These are phyloP conservation scores for Epizoanthus illoricatus DNA, from an alignment of 92 coral and sea anemone species.

Conservation along the genomic window DNA sequence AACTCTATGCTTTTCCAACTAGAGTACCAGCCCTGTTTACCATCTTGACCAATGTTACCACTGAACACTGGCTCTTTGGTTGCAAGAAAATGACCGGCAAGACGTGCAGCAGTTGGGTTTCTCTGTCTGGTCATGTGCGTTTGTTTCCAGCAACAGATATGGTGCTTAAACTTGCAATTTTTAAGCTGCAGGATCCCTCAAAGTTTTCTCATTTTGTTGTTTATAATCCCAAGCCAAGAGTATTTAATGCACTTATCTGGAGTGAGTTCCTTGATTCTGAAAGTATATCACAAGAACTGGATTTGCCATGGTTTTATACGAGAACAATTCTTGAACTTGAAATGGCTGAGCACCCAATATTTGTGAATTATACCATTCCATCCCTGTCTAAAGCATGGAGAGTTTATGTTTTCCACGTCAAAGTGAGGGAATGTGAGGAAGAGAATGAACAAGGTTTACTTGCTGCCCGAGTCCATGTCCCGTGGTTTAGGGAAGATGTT, in stretches of 20 bases:
- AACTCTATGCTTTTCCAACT: slow-evolving; percentile 64
- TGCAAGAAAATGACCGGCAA: slow-evolving; percentile 68
- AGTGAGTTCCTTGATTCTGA: slow-evolving; percentile 59
- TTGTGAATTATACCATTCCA: slow-evolving; percentile 75
- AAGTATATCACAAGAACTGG: slow-evolving; percentile 45
- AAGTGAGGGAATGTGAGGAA: slow-evolving; percentile 60
- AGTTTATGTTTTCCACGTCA: slow-evolving; percentile 69
- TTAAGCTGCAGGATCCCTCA: slow-evolving; percentile 47
- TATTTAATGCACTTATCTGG: slow-evolving; percentile 44
- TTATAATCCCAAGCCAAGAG: slow-evolving; percentile 45
- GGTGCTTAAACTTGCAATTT: slow-evolving; percentile 58
- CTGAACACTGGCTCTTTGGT: slow-evolving; percentile 71
- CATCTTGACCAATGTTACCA: slow-evolving; percentile 54
- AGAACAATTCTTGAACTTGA: slow-evolving; percentile 55
- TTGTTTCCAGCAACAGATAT: slow-evolving; percentile 54
- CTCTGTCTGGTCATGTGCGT: slow-evolving; percentile 59
- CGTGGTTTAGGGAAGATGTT: slow-evolving; percentile 91
- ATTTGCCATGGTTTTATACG: slow-evolving; percentile 74
- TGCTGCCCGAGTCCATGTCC: slow-evolving; percentile 76
- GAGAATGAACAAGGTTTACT: slow-evolving; percentile 48
- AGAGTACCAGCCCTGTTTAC: slow-evolving; percentile 61
- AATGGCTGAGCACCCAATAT: slow-evolving; percentile 52
- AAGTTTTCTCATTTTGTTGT: slow-evolving; percentile 73
- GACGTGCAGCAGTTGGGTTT: slow-evolving; percentile 53
- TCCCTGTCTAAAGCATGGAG: slow-evolving; percentile 80